phyloP scores from a whole-genome alignment of 2,797 vertebrate species.

The Hippocampus kuda region DNA sequence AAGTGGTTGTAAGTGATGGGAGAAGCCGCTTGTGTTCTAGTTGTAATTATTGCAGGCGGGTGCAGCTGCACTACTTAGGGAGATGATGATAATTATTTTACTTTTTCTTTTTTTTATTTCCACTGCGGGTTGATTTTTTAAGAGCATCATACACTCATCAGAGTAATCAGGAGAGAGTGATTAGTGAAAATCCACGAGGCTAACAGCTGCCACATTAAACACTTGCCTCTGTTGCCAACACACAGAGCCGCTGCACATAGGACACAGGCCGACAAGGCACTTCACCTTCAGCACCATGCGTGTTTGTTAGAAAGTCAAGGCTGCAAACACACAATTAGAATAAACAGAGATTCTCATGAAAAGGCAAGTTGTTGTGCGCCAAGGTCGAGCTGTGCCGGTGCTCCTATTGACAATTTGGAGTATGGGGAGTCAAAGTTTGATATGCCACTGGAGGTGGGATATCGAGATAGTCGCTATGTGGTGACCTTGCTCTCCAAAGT shows the following conservation, averaged over 20 bases:
- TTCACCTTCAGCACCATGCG: conserved; percentile 59
- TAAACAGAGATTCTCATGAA: conserved; percentile 39
- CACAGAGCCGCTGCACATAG: conserved; percentile 53
- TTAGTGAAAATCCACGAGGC: conserved; percentile 70
- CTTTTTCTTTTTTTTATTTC: conserved; percentile 47
- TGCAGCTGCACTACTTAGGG: conserved; percentile 72
- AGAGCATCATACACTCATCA: conserved; percentile 75
- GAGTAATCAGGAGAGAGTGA: conserved; percentile 75
- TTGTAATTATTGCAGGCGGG: conserved; percentile 71
- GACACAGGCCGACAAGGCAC: conserved; percentile 51
- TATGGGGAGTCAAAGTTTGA: conserved; percentile 39
- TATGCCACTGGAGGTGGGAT: conserved; percentile 34
- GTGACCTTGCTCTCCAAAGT: conserved; percentile 17
- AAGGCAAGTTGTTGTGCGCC: conserved; percentile 37
- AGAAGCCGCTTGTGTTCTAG: conserved; percentile 64
- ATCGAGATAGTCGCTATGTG: conserved; percentile 19
- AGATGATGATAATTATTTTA: conserved; percentile 74
- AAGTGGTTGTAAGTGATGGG: conserved; percentile 69
- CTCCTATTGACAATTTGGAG: conserved; percentile 15
- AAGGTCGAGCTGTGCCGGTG: conserved; percentile 47
- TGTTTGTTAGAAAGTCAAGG: conserved; percentile 62
- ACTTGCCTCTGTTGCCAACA: conserved; percentile 67
- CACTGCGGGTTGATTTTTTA: conserved; percentile 72
- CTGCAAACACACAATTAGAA: conserved; percentile 41
- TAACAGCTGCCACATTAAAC: conserved; percentile 73